These are phyloP conservation scores for Corydoras sp. DNA, from an alignment of 2,113 vertebrate genomes.

Conservation along the genomic window DNA sequence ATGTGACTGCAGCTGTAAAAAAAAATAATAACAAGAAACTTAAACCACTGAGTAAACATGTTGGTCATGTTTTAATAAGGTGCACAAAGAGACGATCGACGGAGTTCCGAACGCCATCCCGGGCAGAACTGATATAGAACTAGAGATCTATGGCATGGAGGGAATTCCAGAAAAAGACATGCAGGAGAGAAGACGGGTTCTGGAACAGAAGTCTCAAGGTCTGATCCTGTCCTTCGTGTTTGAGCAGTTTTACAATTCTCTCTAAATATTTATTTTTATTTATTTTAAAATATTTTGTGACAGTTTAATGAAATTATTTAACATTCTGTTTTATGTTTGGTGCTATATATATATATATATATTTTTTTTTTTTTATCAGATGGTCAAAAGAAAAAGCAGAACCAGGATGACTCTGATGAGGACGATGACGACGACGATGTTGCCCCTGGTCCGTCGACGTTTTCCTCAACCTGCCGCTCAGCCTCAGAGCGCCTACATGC, in stretches of 20 bases:
- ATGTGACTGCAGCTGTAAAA: too few relatives aligned
- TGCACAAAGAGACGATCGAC: constrained; percentile 98
- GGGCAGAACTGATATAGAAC: constrained; percentile 91
- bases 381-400: constrained; percentile 90
- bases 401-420: constrained; percentile 92
- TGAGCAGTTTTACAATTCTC: too few relatives aligned
- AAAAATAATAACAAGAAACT: too few relatives aligned
- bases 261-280: too few relatives aligned
- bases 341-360: too few relatives aligned
- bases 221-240: constrained; percentile 5
- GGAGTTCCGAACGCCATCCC: constrained; percentile 97
- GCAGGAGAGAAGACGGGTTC: constrained; percentile 86
- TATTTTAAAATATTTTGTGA: too few relatives aligned
- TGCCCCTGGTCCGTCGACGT: constrained; percentile 74
- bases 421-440: constrained; percentile 88
- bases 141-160: constrained; percentile 99
- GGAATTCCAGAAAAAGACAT: constrained; percentile 98
- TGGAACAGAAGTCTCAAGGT: constrained; percentile 98
- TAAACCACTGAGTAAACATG: not conserved
- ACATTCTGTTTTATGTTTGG: too few relatives aligned
- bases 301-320: too few relatives aligned
- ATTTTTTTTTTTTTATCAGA: constrained; percentile 58
- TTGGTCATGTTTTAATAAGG: constrained; percentile 60
- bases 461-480: constrained; percentile 78
- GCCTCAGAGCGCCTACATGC: constrained; percentile 79